Conservation (phyloP, 2,888 invertebrate species). For the Tanytarsus gracilentus region DNA sequence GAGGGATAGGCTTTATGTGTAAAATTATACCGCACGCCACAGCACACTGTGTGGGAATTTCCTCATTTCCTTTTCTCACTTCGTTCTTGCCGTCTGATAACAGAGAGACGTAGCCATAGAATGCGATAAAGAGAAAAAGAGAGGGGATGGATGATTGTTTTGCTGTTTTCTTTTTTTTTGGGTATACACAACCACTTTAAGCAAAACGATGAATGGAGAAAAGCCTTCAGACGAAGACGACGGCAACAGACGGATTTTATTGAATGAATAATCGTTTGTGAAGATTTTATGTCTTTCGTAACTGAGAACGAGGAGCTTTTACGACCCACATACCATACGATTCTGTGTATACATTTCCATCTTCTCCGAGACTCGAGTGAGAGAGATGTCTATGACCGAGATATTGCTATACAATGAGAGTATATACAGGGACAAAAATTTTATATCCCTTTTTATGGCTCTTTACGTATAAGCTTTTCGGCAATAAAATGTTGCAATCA, state of each 20-base stretch:
- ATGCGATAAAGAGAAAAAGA: background rate
- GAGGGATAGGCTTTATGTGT: background rate
- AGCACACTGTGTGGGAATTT: background rate
- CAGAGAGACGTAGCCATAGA: background rate
- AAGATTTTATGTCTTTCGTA: background rate
- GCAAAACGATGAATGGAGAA: background rate
- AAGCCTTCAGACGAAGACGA: background rate
- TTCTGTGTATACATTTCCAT: too few relatives aligned
- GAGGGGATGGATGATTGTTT: constrained; percentile 1
- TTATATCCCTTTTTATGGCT: constrained; percentile 10
- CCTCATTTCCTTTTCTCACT: background rate
- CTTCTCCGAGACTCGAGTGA: too few relatives aligned
- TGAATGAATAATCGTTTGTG: constrained; percentile 15
- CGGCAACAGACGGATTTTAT: constrained; percentile 9
- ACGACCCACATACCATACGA: too few relatives aligned
- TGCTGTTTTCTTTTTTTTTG: too few relatives aligned
- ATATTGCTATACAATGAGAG: background rate
- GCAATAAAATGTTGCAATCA: background rate
- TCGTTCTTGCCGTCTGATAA: background rate
- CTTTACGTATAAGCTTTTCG: background rate
- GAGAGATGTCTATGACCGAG: background rate
- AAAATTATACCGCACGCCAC: constrained; percentile 5
- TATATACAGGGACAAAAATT: constrained; percentile 6
- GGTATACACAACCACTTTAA: too few relatives aligned
- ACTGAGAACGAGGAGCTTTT: background rate